These are phyloP conservation scores for Calidris pugnax DNA, from an alignment of 2,113 vertebrate species.

Conservation along the genomic window DNA sequence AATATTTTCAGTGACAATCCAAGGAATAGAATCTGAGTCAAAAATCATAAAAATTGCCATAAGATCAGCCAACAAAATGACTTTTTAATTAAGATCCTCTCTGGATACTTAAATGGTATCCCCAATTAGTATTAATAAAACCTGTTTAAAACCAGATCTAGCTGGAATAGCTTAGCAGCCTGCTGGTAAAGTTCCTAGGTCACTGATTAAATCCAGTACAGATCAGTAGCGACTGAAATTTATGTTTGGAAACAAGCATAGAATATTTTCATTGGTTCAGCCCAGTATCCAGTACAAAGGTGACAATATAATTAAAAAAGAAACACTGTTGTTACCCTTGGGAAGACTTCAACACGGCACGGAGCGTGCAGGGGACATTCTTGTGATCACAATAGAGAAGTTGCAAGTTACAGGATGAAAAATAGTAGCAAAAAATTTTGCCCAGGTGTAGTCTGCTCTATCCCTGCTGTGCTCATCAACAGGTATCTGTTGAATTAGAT, in stretches of 20 bases:
- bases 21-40: slow-evolving; percentile 12
- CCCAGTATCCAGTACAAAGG: background rate
- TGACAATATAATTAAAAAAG: background rate
- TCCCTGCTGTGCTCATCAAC: background rate
- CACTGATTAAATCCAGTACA: slow-evolving; percentile 50
- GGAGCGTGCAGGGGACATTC: background rate
- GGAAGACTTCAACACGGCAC: background rate
- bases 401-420: background rate
- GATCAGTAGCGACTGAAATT: background rate
- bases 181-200: slow-evolving; percentile 29
- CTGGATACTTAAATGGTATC: background rate
- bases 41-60: slow-evolving; percentile 7
- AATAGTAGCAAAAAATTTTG: background rate
- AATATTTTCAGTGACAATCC: slow-evolving; percentile 39
- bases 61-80: background rate
- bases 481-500: rapidly evolving
- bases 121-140: slow-evolving; percentile 26
- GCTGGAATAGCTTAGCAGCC: background rate
- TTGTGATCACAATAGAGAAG: background rate
- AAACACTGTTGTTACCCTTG: background rate
- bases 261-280: background rate
- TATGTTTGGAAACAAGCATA: slow-evolving; percentile 3
- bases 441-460: background rate
- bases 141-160: slow-evolving; percentile 23
- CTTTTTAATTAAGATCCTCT: slow-evolving; percentile 27